phyloP scores from a whole-genome alignment of 1,140 invertebrate species.

The Orchesella cincta region DNA sequence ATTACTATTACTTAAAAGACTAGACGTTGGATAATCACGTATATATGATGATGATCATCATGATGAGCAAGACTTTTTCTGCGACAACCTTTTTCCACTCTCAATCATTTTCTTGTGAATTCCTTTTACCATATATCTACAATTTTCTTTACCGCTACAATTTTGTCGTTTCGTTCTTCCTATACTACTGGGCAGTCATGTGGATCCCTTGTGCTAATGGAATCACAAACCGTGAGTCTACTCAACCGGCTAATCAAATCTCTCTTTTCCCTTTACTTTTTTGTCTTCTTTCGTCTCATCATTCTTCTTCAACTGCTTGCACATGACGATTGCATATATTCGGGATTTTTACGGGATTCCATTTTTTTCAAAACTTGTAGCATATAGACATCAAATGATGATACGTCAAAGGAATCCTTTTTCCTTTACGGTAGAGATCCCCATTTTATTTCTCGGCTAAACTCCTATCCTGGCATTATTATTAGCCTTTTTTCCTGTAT shows the following conservation, averaged over 20 bases:
- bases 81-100: too few species aligned
- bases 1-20: too few species aligned
- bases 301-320: background rate
- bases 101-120: too few species aligned
- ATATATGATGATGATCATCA: too few species aligned
- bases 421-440: too few species aligned
- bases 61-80: too few species aligned
- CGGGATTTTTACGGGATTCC: background rate
- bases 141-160: too few species aligned
- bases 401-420: conserved; percentile 9
- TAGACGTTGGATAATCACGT: too few species aligned
- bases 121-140: too few species aligned
- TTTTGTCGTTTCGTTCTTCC: too few species aligned
- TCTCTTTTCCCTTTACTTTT: conserved; percentile 11
- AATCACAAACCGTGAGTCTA: conserved; percentile 48
- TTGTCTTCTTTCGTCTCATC: conserved; percentile 10
- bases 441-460: too few species aligned
- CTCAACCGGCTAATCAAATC: conserved; percentile 49
- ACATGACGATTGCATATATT: background rate
- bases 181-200: background rate
- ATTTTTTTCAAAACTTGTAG: background rate
- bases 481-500: background rate
- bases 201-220: conserved; percentile 32
- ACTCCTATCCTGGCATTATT: too few species aligned
- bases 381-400: background rate